Conservation (phyloP, 2,888 invertebrate genomes). For the Heliconius ismenius region DNA sequence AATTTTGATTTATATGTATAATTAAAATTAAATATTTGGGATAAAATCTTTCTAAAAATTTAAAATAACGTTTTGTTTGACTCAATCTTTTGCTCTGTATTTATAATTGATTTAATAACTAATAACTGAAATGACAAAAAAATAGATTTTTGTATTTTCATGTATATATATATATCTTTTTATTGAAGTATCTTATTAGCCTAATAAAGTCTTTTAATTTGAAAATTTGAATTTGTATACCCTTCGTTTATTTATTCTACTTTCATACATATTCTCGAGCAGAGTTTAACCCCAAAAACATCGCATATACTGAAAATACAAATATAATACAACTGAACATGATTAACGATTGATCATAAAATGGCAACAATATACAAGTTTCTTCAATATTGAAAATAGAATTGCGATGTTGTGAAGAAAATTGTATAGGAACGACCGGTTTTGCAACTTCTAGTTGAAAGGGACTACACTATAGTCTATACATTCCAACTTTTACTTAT, state of each 20-base stretch:
- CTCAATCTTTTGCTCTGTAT: background rate
- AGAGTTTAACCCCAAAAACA: too few species aligned
- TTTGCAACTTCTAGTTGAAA: conserved; percentile 15
- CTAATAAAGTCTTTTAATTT: too few species aligned
- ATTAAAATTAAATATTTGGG: background rate
- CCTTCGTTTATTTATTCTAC: too few species aligned
- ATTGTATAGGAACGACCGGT: conserved; percentile 17
- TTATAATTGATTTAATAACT: background rate
- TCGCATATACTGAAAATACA: too few species aligned
- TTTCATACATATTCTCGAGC: too few species aligned
- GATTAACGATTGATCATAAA: background rate
- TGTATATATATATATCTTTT: too few species aligned
- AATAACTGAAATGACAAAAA: background rate
- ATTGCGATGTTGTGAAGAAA: conserved; percentile 1
- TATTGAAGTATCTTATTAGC: too few species aligned
- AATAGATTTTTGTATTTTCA: background rate
- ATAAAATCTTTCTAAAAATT: background rate
- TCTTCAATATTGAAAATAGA: background rate
- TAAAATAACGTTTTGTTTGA: background rate
- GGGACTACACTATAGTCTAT: conserved; percentile 12
- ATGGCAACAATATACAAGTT: background rate
- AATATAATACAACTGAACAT: background rate
- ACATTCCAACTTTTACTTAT: conserved; percentile 8
- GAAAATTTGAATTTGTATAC: too few species aligned
- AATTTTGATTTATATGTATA: background rate